Evolutionary conservation across 2,888 invertebrate genomes (phyloP), one percentile per base, ranked within the genome.

Genomic region (Drosophila trichaetosa): DNA sequence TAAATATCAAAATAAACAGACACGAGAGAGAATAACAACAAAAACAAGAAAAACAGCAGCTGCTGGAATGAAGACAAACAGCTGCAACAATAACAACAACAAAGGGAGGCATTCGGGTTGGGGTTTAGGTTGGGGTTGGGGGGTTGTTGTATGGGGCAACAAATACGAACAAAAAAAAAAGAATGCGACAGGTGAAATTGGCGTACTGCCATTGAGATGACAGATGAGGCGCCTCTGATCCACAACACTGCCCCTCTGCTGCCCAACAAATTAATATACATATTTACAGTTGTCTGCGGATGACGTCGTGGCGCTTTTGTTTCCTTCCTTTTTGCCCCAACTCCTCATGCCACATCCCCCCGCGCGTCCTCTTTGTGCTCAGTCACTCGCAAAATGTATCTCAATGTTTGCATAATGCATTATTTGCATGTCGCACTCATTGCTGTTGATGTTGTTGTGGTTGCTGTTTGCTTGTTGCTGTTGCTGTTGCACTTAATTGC

Each of bases 201-300:
- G 69, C 86, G 64, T 66, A 46, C 49, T 66, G 83, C 89, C 89
- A 89, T 80, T 69, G 69, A 63, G 74, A 69, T 83, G 83, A 83
- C 81, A 76, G 69, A 24, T 46, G 60, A 70, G 60, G 62, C 65
- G 54, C 71, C 51, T 21, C 13, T 36, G 2, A 21, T n/a, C 54
- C 10, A 0, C 42, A 21, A 11, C 5, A 13, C 34, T 31, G n/a
- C 4, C 42, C 34, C 21, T 10, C 18, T n/a, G 31, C 38, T 8
- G 46, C n/a, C 5, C 24, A 11, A 24, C n/a, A 40, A n/a, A 70
- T 48, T 69, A 69, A 65, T 64, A 69, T 62, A 79, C 65, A 69
- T 66, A 82, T 82, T 87, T 87, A 89, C 84, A 84, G 79, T 74
- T 89, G 89, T 89, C 89, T 84, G 85, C 59, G 87, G 75, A 68